Base-by-base conservation (phyloP, 37 sponge, comb jelly and placozoan species). In the Chondrosia reniformis region DNA sequence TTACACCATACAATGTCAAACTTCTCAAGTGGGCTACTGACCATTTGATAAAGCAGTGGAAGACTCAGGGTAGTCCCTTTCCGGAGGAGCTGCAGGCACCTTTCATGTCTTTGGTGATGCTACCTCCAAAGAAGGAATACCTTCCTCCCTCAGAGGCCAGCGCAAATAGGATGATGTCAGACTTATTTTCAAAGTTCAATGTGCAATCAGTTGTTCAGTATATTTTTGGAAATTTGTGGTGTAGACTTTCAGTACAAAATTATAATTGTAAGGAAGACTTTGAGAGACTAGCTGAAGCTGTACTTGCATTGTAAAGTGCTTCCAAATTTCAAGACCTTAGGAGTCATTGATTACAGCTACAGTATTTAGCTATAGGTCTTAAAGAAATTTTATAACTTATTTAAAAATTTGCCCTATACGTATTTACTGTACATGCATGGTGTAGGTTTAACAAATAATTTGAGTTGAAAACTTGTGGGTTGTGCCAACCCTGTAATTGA, bases 41-140 rank as follows among this genome's bases (percentile, higher is more conserved):
- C 46, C 56, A 79, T 74, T 61, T 87, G 28, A 59, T 69, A 61
- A 54, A 37, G 22, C 54, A 38, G 15, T 76, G 77, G 79, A 13
- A 22, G 9, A 39, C 55, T 8, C 34, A 37, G 4, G 42, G 25
- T 0, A 46, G 72, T 34, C 76, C 80, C 37, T 34, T 85, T 17
- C 81, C 89, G 9, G 33, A 33, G 7, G 81, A 84, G 25, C 55
- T 88, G 77, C 22, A n/a, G 10, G 76, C 81, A 1, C 89, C 89
- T 9, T 63, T 38, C 56, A 55, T 88, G 81, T 34, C 59, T 27
- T 38, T 88, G 21, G 55, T 88, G 38, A n/a, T 32, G 36, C 22
- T 88, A 42, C 89, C 89, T 45, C 42, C 46, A 22, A 15, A 15
- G 25, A 30, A 9, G 12, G 75, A 34, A 13, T 73, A 44, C 75